These are phyloP conservation scores for Gymnobelideus leadbeateri DNA, from an alignment of 2,113 vertebrate genomes.

Conservation along the genomic window DNA sequence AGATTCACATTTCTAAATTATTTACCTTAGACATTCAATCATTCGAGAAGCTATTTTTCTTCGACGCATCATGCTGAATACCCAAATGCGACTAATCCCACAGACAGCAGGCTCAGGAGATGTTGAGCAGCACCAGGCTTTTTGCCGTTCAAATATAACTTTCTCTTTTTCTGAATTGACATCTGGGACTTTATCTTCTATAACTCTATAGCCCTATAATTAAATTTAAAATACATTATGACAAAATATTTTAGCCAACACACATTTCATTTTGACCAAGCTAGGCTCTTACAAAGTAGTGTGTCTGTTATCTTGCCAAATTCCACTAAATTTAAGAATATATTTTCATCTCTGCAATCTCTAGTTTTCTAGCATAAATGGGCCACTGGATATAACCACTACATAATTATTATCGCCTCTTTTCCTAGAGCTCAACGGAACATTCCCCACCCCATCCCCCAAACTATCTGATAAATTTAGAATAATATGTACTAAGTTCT, in stretches of 20 bases:
- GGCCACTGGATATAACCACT: not conserved
- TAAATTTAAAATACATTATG: conserved; percentile 1
- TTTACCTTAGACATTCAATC: conserved; percentile 96
- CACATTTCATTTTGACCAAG: not conserved
- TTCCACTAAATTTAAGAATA: not conserved
- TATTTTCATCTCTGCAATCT: not conserved
- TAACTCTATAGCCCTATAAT: conserved; percentile 95
- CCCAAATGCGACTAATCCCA: conserved; percentile 99
- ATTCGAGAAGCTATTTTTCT: conserved; percentile 96
- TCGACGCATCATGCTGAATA: conserved; percentile 97
- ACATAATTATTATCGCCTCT: not conserved
- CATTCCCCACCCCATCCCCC: not conserved
- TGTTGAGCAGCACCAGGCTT: conserved; percentile 98
- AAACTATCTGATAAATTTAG: not conserved
- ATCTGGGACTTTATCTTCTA: conserved; percentile 92
- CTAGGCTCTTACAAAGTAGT: not conserved
- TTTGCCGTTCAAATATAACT: conserved; percentile 95
- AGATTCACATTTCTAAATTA: not conserved
- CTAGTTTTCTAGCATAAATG: not conserved
- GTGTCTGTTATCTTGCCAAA: conserved; percentile 30
- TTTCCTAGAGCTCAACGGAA: not conserved
- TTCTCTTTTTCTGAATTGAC: conserved; percentile 93
- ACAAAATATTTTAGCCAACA: conserved; percentile 50
- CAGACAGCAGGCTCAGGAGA: conserved; percentile 95
- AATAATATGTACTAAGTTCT: not conserved